Evolutionary conservation across 2,888 invertebrate genomes (phyloP).

Genomic region (Dorcus parallelipipedus): DNA sequence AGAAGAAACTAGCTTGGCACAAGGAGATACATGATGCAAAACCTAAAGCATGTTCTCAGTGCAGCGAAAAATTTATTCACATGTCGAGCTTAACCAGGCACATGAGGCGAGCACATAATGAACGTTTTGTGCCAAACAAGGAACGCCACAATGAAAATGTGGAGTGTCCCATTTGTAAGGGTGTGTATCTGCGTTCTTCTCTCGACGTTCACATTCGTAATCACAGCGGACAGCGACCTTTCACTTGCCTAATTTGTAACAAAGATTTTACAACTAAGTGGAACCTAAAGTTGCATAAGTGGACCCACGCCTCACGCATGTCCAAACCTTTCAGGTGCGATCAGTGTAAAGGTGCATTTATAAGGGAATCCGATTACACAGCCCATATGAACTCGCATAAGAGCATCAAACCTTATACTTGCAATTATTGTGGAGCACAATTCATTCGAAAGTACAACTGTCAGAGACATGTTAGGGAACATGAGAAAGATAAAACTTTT

Average conservation of each 20-base stretch:
- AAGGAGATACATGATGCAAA: slow-evolving; percentile 78
- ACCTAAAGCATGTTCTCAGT: slow-evolving; percentile 80
- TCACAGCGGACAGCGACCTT: slow-evolving; percentile 74
- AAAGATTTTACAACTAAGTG: slow-evolving; percentile 86
- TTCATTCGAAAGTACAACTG: slow-evolving; percentile 88
- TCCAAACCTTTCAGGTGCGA: slow-evolving; percentile 83
- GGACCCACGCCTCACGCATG: slow-evolving; percentile 82
- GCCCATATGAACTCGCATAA: slow-evolving; percentile 85
- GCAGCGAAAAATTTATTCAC: slow-evolving; percentile 85
- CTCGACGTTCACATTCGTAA: slow-evolving; percentile 76
- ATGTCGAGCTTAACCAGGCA: slow-evolving; percentile 79
- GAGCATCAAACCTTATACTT: slow-evolving; percentile 79
- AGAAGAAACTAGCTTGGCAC: slow-evolving; percentile 82
- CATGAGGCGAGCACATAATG: slow-evolving; percentile 76
- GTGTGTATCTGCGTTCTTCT: slow-evolving; percentile 74
- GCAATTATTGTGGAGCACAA: slow-evolving; percentile 86
- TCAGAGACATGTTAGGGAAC: slow-evolving; percentile 79
- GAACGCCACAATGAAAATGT: slow-evolving; percentile 64
- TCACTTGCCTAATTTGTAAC: slow-evolving; percentile 77
- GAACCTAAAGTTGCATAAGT: slow-evolving; percentile 85
- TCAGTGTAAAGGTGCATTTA: slow-evolving; percentile 80
- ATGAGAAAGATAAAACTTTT: slow-evolving; percentile 60
- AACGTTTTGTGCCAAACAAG: slow-evolving; percentile 65
- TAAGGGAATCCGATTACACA: slow-evolving; percentile 74
- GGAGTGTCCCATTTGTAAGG: slow-evolving; percentile 75